Evolutionary conservation across 2,888 invertebrate genomes (phyloP), one percentile per base, ranked within the genome.

Genomic region (Apodemia duryi): DNA sequence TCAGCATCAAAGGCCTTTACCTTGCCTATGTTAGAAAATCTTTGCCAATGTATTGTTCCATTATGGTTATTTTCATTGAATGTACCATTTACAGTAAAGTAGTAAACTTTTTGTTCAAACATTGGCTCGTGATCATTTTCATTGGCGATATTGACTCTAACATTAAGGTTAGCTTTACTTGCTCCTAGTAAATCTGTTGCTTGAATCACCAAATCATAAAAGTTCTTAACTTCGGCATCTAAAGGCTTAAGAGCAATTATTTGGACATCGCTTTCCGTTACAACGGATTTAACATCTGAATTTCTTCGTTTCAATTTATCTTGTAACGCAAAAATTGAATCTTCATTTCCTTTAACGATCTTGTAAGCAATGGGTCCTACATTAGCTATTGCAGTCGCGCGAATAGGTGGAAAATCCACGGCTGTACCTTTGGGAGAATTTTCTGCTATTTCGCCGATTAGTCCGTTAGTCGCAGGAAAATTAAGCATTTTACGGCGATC

Each of bases 101-200:
- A 94, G 81, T 98, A 98, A 62, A 95, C 93, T 67, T 94, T 93
- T 72, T 95, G 94, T 52, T 95, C 94, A 83, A 98, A 98, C 51
- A 95, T 93, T 0, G 98, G 98, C 69, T 95, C 94, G 83, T 98
- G 98, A 84, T 98, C 98, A 82, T 98, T 98, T 82, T 96, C 96
- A 80, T 98, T 98, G 35, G 95, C 89, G 38, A 99, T 94, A 29
- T 94, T 93, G 52, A 98, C 93, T 61, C 93, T 92, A 11, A 98
- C 93, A 71, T 95, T 95, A n/a, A 97, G 95, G 38, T 95, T 94
- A 0, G 97, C 96, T 74, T 95, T 96, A 83, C 97, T 97, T 62
- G 96, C 94, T 60, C 95, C 96, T 73, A 95, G 94, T 38, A 94
- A 92, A 79, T 97, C 97, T 11, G 95, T 94, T 0, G 97, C 98